Conservation (phyloP, 2,797 vertebrate species). For the Netta rufina region DNA sequence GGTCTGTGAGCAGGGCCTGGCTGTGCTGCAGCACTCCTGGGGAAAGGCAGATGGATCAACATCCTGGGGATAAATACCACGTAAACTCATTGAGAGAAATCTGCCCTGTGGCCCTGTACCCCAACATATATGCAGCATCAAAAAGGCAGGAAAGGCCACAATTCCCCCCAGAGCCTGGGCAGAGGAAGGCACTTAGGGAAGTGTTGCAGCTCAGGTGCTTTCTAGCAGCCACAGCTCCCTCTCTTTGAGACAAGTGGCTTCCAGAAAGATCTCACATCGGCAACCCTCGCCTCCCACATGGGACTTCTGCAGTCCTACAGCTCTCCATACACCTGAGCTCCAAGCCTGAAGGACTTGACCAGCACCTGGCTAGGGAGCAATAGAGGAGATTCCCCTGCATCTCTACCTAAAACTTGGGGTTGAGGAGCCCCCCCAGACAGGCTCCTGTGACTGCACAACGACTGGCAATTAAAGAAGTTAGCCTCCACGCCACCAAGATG, state of each 20-base stretch:
- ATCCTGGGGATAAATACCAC: neutral
- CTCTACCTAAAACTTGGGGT: neutral
- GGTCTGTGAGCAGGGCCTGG: neutral
- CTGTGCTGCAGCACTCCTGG: rapidly evolving
- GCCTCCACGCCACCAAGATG: rapidly evolving
- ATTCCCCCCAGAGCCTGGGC: rapidly evolving
- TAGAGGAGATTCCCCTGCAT: neutral
- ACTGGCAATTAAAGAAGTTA: neutral
- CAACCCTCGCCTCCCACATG: too few species aligned
- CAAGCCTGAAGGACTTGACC: neutral
- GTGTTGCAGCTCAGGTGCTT: neutral
- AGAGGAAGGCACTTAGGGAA: neutral
- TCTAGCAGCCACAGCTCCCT: neutral
- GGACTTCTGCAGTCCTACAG: neutral
- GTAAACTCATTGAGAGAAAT: neutral
- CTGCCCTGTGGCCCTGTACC: neutral
- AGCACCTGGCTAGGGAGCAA: neutral
- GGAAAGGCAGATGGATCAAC: rapidly evolving
- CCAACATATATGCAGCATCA: rapidly evolving
- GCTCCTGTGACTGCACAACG: rapidly evolving
- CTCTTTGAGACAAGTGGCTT: neutral
- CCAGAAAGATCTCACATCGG: neutral
- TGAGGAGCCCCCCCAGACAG: neutral
- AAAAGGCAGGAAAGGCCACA: neutral
- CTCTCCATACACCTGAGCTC: neutral